Base-by-base conservation (phyloP, 2,888 invertebrate genomes). In the Oscheius sp. region DNA sequence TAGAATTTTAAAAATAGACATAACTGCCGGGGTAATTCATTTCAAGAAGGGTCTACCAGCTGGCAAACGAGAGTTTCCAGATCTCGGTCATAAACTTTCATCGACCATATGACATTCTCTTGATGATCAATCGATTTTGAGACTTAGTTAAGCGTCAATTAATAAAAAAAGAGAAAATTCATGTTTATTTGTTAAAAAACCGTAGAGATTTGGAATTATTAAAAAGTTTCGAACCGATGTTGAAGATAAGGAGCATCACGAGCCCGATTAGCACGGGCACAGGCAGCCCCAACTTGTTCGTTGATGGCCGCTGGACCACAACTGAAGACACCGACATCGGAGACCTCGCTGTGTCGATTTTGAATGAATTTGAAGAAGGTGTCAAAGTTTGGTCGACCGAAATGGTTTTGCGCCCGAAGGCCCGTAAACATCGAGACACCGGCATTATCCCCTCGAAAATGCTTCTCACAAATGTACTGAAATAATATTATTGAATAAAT, bases 381-480 rank as follows among this genome's bases (percentile, higher is more conserved):
- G 3, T 95, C 94, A 95, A 96, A 96, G 89, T 96, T 96, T 0
- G 96, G 96, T 55, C 96, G 91, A 13, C 96, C 96, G 89, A 97
- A 97, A 89, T 97, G 96, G 90, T 97, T 97, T 69, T 95, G 93
- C 0, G 96, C 96, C 89, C 78, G 75, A 3, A 83, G 71, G 16
- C 84, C 85, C 35, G 87, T 87, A 75, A 87, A 87, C 87, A 87
- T 87, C 29, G 84, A 95, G 75, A 94, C 94, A 0, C 95, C 76
- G 69, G 79, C 76, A 73, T 80, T 93, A 74, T 96, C 91, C 91
- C 96, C 91, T 91, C 96, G 96, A 91, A 97, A 97, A 90, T 97
- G 96, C 89, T 97, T 96, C 91, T 97, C 96, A 90, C 96, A 97
- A 88, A 97, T 97, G 88, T 96, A 97, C 96, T 96, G 91, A 45